A percentile compares a stretch with the other conserved stretches of the same genome.
These are phyloP conservation scores for Paradisaea rubra DNA, from an alignment of 2,113 vertebrate species.

Conservation along the genomic window DNA sequence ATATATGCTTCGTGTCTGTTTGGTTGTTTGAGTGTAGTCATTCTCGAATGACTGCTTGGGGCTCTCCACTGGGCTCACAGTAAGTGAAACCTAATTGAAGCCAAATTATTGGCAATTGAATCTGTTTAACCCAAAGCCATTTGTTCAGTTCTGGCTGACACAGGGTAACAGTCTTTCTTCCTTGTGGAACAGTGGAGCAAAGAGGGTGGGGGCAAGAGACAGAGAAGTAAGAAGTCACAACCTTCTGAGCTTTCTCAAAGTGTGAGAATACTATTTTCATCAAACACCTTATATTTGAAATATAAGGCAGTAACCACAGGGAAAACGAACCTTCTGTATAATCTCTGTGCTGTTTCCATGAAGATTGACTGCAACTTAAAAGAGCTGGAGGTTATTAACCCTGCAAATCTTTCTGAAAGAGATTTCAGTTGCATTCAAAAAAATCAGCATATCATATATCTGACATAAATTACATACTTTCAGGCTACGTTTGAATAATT, in stretches of 20 bases:
- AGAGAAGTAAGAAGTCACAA: constrained; percentile 10
- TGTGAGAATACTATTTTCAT: constrained; percentile 7
- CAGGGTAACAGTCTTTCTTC: not conserved
- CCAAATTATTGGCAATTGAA: not conserved
- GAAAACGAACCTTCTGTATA: not conserved
- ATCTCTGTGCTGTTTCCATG: constrained; percentile 1
- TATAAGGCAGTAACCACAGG: constrained; percentile 3
- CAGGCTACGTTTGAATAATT: not conserved
- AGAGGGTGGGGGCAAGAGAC: not conserved
- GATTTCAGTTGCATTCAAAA: constrained; percentile 19
- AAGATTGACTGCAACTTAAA: constrained; percentile 55
- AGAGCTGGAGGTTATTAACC: constrained; percentile 54
- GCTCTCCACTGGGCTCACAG: not conserved
- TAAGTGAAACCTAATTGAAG: not conserved
- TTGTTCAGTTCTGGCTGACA: not conserved
- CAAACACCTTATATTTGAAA: constrained; percentile 33
- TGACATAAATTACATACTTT: constrained; percentile 31
- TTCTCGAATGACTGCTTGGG: not conserved
- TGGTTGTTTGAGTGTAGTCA: not conserved
- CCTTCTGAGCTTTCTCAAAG: constrained; percentile 6
- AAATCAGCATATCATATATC: not conserved
- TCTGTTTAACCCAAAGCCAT: not conserved
- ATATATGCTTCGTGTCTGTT: not conserved
- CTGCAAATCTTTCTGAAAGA: constrained; percentile 49
- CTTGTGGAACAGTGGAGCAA: not conserved